Evolutionary conservation across 1,140 invertebrate species (phyloP).

Genomic region (Tribolium madens): DNA sequence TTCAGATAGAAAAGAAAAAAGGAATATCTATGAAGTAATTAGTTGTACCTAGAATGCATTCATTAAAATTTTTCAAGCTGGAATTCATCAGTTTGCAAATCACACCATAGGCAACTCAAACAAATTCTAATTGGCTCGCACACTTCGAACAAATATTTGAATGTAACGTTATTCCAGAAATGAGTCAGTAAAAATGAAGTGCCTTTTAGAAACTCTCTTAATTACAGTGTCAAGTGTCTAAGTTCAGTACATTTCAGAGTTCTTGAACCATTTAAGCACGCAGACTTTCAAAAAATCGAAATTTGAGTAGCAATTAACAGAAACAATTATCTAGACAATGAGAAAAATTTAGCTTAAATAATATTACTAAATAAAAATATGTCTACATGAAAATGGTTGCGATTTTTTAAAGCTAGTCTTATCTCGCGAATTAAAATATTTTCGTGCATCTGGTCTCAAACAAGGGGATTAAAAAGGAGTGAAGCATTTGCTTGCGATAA

Average conservation of each 20-base stretch:
- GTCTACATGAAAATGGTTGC: too few relatives aligned
- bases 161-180: background rate
- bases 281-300: too few relatives aligned
- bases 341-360: too few relatives aligned
- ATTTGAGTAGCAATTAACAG: too few relatives aligned
- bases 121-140: background rate
- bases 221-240: background rate
- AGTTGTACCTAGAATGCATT: background rate
- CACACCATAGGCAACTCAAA: background rate
- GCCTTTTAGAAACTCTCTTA: background rate
- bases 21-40: background rate
- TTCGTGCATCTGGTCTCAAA: background rate
- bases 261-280: background rate
- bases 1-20: background rate
- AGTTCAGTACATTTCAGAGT: background rate
- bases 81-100: background rate
- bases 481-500: background rate
- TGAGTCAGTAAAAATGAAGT: background rate
- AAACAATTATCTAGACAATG: too few relatives aligned
- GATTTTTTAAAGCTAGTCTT: background rate
- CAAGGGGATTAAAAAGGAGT: background rate
- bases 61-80: background rate
- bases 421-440: constrained; percentile 4
- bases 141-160: background rate
- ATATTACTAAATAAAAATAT: too few relatives aligned